Evolutionary conservation across 2,888 invertebrate species (phyloP).

Genomic region (Celastrina argiolus): DNA sequence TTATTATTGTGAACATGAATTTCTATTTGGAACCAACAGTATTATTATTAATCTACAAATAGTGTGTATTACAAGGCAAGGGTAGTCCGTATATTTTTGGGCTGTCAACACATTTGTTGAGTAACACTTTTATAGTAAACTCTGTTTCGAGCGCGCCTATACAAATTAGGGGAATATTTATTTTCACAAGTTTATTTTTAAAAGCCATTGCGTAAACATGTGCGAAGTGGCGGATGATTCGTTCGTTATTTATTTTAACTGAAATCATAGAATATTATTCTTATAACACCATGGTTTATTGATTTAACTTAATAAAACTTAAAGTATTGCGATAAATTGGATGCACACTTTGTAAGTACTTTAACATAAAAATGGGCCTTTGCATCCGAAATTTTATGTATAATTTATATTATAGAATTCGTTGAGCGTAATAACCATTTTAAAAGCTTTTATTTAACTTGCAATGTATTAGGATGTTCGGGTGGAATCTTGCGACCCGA

Average conservation of each 20-base stretch:
- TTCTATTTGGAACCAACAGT: too few species aligned
- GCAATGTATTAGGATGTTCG: too few species aligned
- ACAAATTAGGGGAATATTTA: constrained; percentile 17
- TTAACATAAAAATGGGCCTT: too few species aligned
- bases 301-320: neutral
- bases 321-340: too few species aligned
- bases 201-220: neutral
- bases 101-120: constrained; percentile 1
- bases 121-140: constrained; percentile 11
- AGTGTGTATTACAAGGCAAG: neutral
- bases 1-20: too few species aligned
- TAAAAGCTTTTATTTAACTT: too few species aligned
- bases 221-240: constrained; percentile 11
- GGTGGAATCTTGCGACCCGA: too few species aligned
- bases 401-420: too few species aligned
- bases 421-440: too few species aligned
- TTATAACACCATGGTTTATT: neutral
- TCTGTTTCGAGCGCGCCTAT: neutral
- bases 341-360: too few species aligned
- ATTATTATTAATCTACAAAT: too few species aligned
- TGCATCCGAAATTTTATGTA: too few species aligned
- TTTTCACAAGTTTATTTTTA: constrained; percentile 19
- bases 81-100: neutral
- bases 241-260: constrained; percentile 16
- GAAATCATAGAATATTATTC: neutral